Percentiles rank a stretch among this genome's conserved stretches.
Evolutionary conservation across 2,113 vertebrate species (phyloP).

Genomic region (Mugil cephalus): DNA sequence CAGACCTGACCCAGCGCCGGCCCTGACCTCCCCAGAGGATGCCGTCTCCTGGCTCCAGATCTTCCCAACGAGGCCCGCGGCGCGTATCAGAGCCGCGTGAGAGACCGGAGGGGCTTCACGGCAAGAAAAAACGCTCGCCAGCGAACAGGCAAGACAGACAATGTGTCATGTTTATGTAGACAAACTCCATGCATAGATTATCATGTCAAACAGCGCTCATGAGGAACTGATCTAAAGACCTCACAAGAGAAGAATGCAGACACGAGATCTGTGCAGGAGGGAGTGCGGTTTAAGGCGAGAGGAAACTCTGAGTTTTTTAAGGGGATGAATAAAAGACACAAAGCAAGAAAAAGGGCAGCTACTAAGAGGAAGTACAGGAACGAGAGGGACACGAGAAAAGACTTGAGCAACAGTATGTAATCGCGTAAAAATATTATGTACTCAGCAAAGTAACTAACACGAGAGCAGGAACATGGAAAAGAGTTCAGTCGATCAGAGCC

Average conservation of each 20-base stretch:
- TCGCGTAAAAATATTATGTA: not conserved
- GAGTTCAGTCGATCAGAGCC: not conserved
- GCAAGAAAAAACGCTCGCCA: constrained; percentile 50
- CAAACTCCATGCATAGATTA: constrained; percentile 73
- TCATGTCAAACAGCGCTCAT: constrained; percentile 71
- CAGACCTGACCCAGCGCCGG: constrained; percentile 64
- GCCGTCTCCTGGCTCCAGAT: constrained; percentile 48
- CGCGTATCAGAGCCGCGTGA: constrained; percentile 28
- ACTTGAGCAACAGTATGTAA: not conserved
- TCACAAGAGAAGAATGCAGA: constrained; percentile 82
- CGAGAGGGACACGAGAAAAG: constrained; percentile 9
- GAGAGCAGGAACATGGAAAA: not conserved
- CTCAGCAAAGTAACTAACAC: not conserved
- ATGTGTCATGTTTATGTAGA: constrained; percentile 62
- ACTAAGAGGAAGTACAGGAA: constrained; percentile 22
- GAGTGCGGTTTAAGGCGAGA: constrained; percentile 67
- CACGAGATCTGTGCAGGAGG: constrained; percentile 71
- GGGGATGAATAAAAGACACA: constrained; percentile 58
- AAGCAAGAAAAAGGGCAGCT: constrained; percentile 41
- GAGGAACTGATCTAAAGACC: constrained; percentile 77
- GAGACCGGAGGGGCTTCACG: constrained; percentile 33
- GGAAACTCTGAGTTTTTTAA: constrained; percentile 61
- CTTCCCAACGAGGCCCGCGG: constrained; percentile 41
- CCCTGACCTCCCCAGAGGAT: constrained; percentile 65
- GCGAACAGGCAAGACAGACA: constrained; percentile 65